phyloP scores from a whole-genome alignment of 2,888 invertebrate genomes.

The Tuta absoluta region DNA sequence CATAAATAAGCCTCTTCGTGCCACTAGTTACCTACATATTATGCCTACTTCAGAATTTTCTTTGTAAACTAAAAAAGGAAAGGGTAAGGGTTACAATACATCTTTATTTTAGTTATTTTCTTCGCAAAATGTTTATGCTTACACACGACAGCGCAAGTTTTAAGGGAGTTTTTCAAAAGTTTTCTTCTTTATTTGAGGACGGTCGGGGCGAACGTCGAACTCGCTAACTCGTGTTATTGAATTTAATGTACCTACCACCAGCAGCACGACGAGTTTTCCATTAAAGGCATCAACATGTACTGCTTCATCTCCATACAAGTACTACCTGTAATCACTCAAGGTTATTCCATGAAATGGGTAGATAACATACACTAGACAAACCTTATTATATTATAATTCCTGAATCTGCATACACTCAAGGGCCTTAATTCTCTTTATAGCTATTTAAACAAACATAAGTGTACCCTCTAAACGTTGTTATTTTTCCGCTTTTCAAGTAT shows the following conservation, averaged over 20 bases:
- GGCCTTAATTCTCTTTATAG: neutral
- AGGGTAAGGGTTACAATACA: slow-evolving; percentile 28
- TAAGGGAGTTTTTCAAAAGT: slow-evolving; percentile 70
- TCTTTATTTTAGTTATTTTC: slow-evolving; percentile 57
- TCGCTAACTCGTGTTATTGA: slow-evolving; percentile 80
- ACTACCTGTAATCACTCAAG: no score
- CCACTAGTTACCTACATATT: neutral
- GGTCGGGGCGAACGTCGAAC: slow-evolving; percentile 77
- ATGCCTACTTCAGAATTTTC: neutral
- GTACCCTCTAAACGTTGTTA: neutral
- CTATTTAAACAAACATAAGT: neutral
- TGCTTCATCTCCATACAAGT: no score
- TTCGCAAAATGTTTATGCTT: slow-evolving; percentile 56
- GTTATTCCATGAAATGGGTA: no score
- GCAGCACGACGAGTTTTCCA: no score
- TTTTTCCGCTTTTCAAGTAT: neutral
- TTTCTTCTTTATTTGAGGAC: slow-evolving; percentile 79
- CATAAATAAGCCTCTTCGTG: no score
- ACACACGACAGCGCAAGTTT: slow-evolving; percentile 72
- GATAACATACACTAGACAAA: slow-evolving; percentile 50
- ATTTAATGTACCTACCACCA: slow-evolving; percentile 74
- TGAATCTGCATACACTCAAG: neutral
- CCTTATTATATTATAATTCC: neutral
- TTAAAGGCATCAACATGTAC: no score
- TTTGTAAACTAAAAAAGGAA: neutral